Conservation (phyloP, 2,113 vertebrate species). For the Paraplagusia blochii region DNA sequence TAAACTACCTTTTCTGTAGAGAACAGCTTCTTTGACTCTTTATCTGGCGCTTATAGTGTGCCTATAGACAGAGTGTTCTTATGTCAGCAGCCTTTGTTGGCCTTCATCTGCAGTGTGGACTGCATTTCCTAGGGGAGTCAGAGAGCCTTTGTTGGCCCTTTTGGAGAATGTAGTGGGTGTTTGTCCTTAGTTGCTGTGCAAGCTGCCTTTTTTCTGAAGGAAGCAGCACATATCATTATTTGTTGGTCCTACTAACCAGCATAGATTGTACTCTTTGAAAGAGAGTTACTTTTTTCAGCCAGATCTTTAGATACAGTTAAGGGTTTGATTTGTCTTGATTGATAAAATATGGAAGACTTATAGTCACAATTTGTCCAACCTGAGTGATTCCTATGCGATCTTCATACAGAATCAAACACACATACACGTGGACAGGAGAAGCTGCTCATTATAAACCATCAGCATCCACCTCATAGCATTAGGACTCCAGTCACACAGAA, state of each 20-base stretch:
- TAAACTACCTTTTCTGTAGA: too few relatives aligned
- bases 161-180: neutral
- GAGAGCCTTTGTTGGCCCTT: conserved; percentile 5
- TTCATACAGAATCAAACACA: neutral
- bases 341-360: too few relatives aligned
- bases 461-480: neutral
- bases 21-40: neutral
- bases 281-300: too few relatives aligned
- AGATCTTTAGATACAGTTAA: too few relatives aligned
- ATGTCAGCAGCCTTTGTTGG: neutral
- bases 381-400: too few relatives aligned
- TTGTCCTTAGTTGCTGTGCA: conserved; percentile 16
- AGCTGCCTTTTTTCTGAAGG: too few relatives aligned
- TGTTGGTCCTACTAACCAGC: too few relatives aligned
- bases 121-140: conserved; percentile 14
- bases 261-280: too few relatives aligned
- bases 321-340: too few relatives aligned
- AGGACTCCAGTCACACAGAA: neutral
- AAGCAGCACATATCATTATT: too few relatives aligned
- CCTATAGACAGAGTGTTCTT: neutral
- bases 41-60: neutral
- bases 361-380: too few relatives aligned
- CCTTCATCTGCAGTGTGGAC: neutral
- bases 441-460: neutral
- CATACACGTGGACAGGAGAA: conserved; percentile 1